These are phyloP conservation scores for Rhorus exstirpatorius DNA, from an alignment of 2,888 invertebrate genomes.

Conservation along the genomic window DNA sequence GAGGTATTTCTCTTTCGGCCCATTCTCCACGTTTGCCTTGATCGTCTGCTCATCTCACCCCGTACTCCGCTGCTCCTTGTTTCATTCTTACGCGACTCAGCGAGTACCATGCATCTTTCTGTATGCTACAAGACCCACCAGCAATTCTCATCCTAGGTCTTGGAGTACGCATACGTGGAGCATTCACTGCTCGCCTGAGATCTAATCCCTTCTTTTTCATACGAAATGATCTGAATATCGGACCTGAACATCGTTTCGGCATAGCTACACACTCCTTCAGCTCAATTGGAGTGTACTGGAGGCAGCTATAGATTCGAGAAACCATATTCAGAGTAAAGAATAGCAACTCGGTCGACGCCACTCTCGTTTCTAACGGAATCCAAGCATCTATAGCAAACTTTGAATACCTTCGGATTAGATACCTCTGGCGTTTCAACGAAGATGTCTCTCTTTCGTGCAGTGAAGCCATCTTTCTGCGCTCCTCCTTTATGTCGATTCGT, in stretches of 20 bases:
- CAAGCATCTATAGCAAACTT: slow-evolving; percentile 39
- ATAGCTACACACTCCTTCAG: slow-evolving; percentile 3
- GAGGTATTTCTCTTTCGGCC: slow-evolving; percentile 43
- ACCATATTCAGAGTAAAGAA: slow-evolving; percentile 36
- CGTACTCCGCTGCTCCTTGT: slow-evolving; percentile 10
- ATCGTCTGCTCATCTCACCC: slow-evolving; percentile 3
- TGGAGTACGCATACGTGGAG: slow-evolving; percentile 19
- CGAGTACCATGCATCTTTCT: slow-evolving; percentile 32
- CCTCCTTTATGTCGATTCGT: slow-evolving; percentile 59
- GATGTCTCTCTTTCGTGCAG: slow-evolving; percentile 40
- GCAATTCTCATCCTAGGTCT: background rate
- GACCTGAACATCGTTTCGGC: slow-evolving; percentile 10
- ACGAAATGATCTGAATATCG: slow-evolving; percentile 56
- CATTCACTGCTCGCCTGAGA: slow-evolving; percentile 25
- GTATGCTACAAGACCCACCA: background rate
- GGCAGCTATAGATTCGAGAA: slow-evolving; percentile 20
- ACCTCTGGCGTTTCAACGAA: slow-evolving; percentile 42
- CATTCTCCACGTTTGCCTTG: slow-evolving; percentile 5
- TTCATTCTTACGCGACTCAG: slow-evolving; percentile 45
- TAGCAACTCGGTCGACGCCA: slow-evolving; percentile 36
- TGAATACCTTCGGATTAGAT: slow-evolving; percentile 65
- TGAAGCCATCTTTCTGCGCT: slow-evolving; percentile 35
- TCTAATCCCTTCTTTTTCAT: slow-evolving; percentile 56
- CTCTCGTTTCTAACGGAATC: slow-evolving; percentile 29
- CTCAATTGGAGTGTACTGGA: slow-evolving; percentile 45